Base-by-base conservation (phyloP, 2,113 vertebrate genomes). In the Piaya cayana region DNA sequence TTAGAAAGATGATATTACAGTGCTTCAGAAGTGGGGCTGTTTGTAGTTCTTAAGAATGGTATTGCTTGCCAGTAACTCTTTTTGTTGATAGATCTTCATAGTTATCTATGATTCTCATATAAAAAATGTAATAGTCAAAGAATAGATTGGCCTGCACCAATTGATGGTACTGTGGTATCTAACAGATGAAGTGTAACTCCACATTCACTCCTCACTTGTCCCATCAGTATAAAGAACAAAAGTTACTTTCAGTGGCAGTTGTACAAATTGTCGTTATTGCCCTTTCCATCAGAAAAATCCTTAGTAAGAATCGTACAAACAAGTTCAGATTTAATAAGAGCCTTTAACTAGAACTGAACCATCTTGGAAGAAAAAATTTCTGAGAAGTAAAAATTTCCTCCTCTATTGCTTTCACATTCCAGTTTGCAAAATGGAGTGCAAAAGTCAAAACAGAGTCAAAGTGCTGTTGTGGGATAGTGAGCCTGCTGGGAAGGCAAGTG, bases 41-140 rank as follows among this genome's bases (percentile, higher is more conserved):
- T 88, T 11, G 6, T 90, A 25, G 8, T 90, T 49, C 47, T 23
- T 10, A 49, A 49, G 47, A 52, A 37, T n/a, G 9, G 5, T 78
- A 25, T 58, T 75, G 39, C 37, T 82, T 90, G 71, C 27, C 43
- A 58, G 43, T 59, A 86, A 22, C 5, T 42, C 10, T 79, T 70
- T 75, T 76, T 59, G 29, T 67, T 74, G 70, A 39, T 56, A 32
- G 45, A 27, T 96, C 86, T 94, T 96, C 62, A 32, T 75, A 81
- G 87, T 89, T 88, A 87, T 68, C 53, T 93, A 43, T 88, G 94
- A 98, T 75, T n/a, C 82, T 69, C 6, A 9, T 65, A 91, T 84
- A 90, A 90, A 96, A 97, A 93, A 79, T 63, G 43, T 45, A 87
- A 84, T 62, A 47, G 43, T 92, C 30, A 74, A 94, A 85, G 72